Evolutionary conservation across 2,888 invertebrate genomes (phyloP).

Genomic region (Tetragonula carbonaria): DNA sequence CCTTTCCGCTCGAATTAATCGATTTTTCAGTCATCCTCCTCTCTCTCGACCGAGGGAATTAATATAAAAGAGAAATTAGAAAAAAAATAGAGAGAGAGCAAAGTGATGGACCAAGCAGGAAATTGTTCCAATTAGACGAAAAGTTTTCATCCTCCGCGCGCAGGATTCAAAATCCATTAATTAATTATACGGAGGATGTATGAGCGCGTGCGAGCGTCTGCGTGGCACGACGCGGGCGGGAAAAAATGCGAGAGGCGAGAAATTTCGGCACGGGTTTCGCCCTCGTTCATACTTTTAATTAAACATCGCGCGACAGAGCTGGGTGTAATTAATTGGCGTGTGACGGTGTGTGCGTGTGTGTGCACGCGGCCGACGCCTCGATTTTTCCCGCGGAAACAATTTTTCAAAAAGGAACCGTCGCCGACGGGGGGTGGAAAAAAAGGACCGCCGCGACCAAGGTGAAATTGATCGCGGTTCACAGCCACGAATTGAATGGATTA

Average conservation of each 20-base stretch:
- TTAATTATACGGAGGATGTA: slow-evolving; percentile 62
- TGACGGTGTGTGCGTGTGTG: background rate
- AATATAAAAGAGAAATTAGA: background rate
- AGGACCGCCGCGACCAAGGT: background rate
- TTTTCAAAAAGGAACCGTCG: slow-evolving; percentile 34
- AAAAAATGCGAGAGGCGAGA: slow-evolving; percentile 58
- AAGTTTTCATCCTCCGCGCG: slow-evolving; percentile 45
- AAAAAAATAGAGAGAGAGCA: background rate
- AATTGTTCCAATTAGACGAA: slow-evolving; percentile 66
- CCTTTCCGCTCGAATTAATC: slow-evolving; percentile 51
- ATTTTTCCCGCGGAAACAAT: slow-evolving; percentile 47
- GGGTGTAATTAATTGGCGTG: slow-evolving; percentile 68
- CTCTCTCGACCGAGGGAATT: background rate
- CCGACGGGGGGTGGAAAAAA: background rate
- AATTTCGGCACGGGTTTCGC: slow-evolving; percentile 35
- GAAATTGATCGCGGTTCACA: background rate
- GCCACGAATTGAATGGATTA: background rate
- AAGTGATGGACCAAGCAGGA: background rate
- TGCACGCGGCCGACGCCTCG: slow-evolving; percentile 26
- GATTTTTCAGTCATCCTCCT: slow-evolving; percentile 32
- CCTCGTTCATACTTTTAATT: slow-evolving; percentile 73
- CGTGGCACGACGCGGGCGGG: background rate
- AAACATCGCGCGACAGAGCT: slow-evolving; percentile 71
- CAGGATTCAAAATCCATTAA: slow-evolving; percentile 68
- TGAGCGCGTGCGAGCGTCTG: background rate